Conservation (phyloP, 1,140 invertebrate genomes). For the Uloborus diversus region DNA sequence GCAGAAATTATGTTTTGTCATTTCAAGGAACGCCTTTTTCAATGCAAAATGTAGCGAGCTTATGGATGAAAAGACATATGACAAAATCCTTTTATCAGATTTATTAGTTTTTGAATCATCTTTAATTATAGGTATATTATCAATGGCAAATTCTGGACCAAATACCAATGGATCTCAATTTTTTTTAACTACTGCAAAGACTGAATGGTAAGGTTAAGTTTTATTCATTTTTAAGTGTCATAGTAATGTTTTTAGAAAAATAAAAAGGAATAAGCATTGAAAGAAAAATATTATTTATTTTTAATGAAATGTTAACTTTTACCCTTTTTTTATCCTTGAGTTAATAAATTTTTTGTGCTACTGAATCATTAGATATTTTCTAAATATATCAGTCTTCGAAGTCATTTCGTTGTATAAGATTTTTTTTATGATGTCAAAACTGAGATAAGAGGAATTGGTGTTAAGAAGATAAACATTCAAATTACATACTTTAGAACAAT, state of each 20-base stretch:
- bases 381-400: no score
- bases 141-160: slow-evolving; percentile 93
- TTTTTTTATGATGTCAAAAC: no score
- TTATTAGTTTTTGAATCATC: neutral
- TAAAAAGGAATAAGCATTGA: neutral
- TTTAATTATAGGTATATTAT: slow-evolving; percentile 73
- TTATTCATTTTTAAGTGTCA: neutral
- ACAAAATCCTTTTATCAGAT: no score
- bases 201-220: slow-evolving; percentile 67
- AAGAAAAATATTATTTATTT: neutral
- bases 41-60: no score
- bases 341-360: neutral
- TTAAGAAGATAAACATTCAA: no score
- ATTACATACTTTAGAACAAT: no score
- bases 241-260: neutral
- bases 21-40: neutral
- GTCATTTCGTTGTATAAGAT: no score
- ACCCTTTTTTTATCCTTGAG: neutral
- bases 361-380: neutral
- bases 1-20: neutral
- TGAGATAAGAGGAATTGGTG: no score
- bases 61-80: no score
- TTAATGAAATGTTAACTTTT: neutral
- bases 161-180: slow-evolving; percentile 98
- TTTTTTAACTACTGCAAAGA: slow-evolving; percentile 85